A percentile compares a stretch with the other conserved stretches of the same genome.
Conservation (phyloP, 2,888 invertebrate genomes). For the Luperina nickerlii region DNA sequence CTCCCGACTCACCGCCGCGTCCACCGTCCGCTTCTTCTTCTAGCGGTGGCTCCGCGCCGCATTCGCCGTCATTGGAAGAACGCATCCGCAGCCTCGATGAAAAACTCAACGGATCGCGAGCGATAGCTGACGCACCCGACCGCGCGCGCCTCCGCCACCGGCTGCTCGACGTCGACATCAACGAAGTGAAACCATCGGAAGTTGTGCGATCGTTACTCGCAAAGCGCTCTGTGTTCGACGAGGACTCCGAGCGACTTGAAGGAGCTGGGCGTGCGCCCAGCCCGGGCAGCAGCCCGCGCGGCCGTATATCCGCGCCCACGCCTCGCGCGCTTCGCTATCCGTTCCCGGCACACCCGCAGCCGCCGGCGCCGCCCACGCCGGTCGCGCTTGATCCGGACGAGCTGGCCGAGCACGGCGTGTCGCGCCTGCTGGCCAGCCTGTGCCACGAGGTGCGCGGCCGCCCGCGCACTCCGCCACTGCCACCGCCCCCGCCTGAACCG, state of each 20-base stretch:
- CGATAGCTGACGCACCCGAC: constrained; percentile 90
- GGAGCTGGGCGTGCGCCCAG: constrained; percentile 96
- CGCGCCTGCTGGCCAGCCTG: constrained; percentile 62
- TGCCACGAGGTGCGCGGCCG: constrained; percentile 67
- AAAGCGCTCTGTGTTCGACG: constrained; percentile 98
- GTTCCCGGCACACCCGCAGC: constrained; percentile 94
- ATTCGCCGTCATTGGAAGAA: constrained; percentile 95
- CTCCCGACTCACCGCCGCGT: constrained; percentile 92
- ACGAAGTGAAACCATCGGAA: constrained; percentile 97
- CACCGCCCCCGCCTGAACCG: constrained; percentile 69
- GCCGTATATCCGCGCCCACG: constrained; percentile 83
- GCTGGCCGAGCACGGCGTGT: constrained; percentile 30
- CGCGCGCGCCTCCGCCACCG: constrained; percentile 92
- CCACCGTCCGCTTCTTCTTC: constrained; percentile 94
- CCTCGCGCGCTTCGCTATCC: constrained; percentile 93
- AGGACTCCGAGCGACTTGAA: constrained; percentile 97
- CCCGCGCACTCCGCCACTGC: constrained; percentile 67
- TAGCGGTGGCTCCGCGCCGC: constrained; percentile 93
- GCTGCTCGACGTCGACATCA: constrained; percentile 94
- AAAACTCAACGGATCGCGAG: constrained; percentile 94
- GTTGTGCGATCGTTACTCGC: constrained; percentile 97
- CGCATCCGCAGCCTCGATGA: constrained; percentile 97
- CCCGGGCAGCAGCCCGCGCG: constrained; percentile 79
- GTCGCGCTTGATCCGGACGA: constrained; percentile 65
- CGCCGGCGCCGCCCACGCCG: constrained; percentile 57